Base-by-base conservation (phyloP, 2,888 invertebrate species). In the Hirtodrosophila confusa region DNA sequence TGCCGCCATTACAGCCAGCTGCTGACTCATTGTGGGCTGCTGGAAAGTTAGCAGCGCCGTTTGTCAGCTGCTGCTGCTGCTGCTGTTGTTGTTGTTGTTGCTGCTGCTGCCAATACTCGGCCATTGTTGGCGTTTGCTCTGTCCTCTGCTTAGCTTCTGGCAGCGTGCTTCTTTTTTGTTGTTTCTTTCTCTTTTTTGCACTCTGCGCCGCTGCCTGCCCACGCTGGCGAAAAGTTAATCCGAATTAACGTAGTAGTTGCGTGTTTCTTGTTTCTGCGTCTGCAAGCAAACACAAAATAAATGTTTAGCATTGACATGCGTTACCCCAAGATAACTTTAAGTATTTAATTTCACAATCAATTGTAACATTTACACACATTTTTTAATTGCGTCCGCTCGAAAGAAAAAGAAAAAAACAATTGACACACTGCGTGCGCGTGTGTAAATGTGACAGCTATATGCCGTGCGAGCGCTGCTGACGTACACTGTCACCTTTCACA, bases 81-180 rank as follows among this genome's bases (percentile, higher is more conserved):
- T 43, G 50, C 37, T 68, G 53, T 17, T 40, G 58, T 27, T 49
- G 51, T 9, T 58, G 70, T 4, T 48, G 53, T 4, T 50, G 68
- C 11, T 70, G 67, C 31, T 66, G 67, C 23, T 68, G 78, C 84
- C 78, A 79, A 61, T 83, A 86, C 40, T 88, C 84, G 31, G 78
- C 80, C 88, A 80, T 85, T 45, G 56, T 67, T 55, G 48, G 57
- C 44, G 58, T 3, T 41, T 49, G 23, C 39, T 33, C 40, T 31
- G 23, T 35, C 9, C 31, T 47, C 47, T 45, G 57, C 60, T 55
- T 29, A 45, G 51, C 44, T 35, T 8, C 47, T 31, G 17, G 61
- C 69, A 69, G 68, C 65, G 43, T 62, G 63, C 69, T 61, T 48
- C 8, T 24, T 35, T 70, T 85, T 85, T 84, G 79, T 60, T 75